These are phyloP conservation scores for Ianthella basta DNA, from an alignment of 37 sponge, comb jelly and placozoan genomes.

Conservation along the genomic window DNA sequence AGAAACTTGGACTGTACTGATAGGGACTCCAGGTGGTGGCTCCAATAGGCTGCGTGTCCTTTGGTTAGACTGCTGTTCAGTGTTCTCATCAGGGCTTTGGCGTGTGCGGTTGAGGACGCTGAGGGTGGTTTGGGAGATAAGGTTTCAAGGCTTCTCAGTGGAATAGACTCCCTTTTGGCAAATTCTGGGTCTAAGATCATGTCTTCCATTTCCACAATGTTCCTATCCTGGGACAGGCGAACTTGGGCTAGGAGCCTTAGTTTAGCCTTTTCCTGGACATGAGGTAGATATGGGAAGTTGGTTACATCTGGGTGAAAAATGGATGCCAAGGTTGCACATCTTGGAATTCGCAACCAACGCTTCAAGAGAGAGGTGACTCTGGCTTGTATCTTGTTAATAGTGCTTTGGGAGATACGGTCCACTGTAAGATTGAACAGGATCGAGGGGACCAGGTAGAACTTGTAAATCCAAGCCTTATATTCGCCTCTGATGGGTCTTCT, in stretches of 20 bases:
- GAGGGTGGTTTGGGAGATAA: too few species aligned
- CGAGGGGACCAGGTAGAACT: conserved; percentile 18
- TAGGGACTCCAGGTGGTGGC: background rate
- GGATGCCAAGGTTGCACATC: background rate
- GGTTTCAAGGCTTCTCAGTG: too few species aligned
- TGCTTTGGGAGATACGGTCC: background rate
- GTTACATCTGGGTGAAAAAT: conserved; percentile 3
- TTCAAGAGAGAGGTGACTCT: conserved; percentile 15
- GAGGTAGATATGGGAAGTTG: background rate
- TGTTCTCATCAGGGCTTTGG: too few species aligned
- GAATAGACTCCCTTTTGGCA: too few species aligned
- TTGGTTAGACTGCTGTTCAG: too few species aligned
- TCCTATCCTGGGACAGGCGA: too few species aligned
- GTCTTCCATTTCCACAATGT: too few species aligned
- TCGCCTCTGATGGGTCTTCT: conserved; percentile 38
- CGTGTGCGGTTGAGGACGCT: too few species aligned
- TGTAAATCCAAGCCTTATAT: conserved; percentile 33
- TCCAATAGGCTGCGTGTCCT: too few species aligned
- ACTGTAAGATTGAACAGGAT: background rate
- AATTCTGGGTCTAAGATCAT: too few species aligned
- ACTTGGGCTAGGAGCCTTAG: too few species aligned
- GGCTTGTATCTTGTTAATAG: background rate
- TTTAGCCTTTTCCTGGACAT: too few species aligned
- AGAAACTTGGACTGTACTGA: conserved; percentile 6
- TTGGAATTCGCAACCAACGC: background rate